phyloP scores from a whole-genome alignment of 2,888 invertebrate genomes.

The Mayetiola destructor region DNA sequence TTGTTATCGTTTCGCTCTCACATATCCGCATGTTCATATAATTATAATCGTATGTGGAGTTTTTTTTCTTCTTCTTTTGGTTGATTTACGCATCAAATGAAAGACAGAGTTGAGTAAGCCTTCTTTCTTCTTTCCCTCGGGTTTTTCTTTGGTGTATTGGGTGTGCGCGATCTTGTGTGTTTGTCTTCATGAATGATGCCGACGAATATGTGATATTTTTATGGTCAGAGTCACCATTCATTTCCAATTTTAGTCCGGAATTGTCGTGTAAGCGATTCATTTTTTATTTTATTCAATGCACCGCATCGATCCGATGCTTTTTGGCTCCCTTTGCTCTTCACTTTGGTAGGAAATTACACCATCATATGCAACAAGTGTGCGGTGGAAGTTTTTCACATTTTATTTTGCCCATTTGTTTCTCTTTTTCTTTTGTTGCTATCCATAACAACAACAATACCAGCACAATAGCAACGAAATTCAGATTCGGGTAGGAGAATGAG shows the following conservation, averaged over 20 bases:
- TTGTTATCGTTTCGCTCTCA: slow-evolving; percentile 4
- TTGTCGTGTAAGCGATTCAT: too few relatives aligned
- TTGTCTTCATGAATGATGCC: background rate
- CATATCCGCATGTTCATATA: slow-evolving; percentile 9
- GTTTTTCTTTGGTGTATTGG: background rate
- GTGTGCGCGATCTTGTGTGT: background rate
- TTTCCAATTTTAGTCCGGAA: background rate
- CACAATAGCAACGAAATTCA: too few relatives aligned
- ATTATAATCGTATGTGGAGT: slow-evolving; percentile 7
- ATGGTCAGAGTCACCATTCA: slow-evolving; percentile 11
- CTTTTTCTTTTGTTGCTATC: too few relatives aligned
- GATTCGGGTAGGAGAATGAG: too few relatives aligned
- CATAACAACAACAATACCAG: too few relatives aligned
- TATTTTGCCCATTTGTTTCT: too few relatives aligned
- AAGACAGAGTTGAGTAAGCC: background rate
- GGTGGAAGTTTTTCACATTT: background rate
- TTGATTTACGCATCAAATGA: slow-evolving; percentile 7
- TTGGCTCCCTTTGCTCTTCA: slow-evolving; percentile 3
- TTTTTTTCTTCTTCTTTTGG: background rate
- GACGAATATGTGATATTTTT: slow-evolving; percentile 3
- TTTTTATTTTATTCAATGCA: too few relatives aligned
- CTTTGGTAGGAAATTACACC: background rate
- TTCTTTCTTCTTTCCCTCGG: background rate
- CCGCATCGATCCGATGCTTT: too few relatives aligned
- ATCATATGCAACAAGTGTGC: slow-evolving; percentile 6